Evolutionary conservation across 1,140 invertebrate species (phyloP).

Genomic region (Leptopilina boulardi): DNA sequence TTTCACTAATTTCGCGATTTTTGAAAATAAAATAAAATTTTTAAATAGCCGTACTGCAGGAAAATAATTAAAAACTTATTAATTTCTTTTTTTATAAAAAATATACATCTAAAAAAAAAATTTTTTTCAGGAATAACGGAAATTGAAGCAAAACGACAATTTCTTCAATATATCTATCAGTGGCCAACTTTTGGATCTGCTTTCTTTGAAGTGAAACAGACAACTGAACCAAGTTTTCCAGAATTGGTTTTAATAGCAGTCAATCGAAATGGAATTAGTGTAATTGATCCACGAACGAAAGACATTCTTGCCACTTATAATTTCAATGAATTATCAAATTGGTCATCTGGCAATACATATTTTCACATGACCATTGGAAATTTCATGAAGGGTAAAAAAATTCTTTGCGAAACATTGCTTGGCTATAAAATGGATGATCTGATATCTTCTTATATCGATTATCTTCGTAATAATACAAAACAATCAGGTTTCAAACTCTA

Average conservation of each 20-base stretch:
- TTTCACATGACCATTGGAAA: constrained; percentile 99
- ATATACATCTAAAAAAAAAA: constrained; percentile 9
- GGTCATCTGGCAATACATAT: constrained; percentile 99
- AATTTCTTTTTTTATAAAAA: too few relatives aligned
- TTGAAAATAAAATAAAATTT: constrained; percentile 3
- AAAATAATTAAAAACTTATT: too few relatives aligned
- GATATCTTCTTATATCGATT: constrained; percentile 95
- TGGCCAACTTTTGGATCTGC: constrained; percentile 99
- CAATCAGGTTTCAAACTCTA: not conserved
- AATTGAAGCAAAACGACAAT: constrained; percentile 98
- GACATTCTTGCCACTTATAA: constrained; percentile 98
- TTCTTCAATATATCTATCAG: constrained; percentile 97
- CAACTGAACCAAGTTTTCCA: constrained; percentile 98
- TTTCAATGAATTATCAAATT: constrained; percentile 99
- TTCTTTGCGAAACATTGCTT: constrained; percentile 98
- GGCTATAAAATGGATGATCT: constrained; percentile 99
- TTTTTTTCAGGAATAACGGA: constrained; percentile 85
- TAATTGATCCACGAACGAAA: constrained; percentile 98
- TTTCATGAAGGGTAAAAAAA: constrained; percentile 94
- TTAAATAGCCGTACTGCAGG: too few relatives aligned
- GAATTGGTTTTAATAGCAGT: constrained; percentile 98
- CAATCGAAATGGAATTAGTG: constrained; percentile 98
- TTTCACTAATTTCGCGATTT: not conserved
- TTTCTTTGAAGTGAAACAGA: constrained; percentile 99
- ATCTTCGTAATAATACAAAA: constrained; percentile 17